Percentiles rank a stretch among this genome's conserved stretches.
Evolutionary conservation across 2,113 vertebrate genomes (phyloP).

Genomic region (Podiceps cristatus): DNA sequence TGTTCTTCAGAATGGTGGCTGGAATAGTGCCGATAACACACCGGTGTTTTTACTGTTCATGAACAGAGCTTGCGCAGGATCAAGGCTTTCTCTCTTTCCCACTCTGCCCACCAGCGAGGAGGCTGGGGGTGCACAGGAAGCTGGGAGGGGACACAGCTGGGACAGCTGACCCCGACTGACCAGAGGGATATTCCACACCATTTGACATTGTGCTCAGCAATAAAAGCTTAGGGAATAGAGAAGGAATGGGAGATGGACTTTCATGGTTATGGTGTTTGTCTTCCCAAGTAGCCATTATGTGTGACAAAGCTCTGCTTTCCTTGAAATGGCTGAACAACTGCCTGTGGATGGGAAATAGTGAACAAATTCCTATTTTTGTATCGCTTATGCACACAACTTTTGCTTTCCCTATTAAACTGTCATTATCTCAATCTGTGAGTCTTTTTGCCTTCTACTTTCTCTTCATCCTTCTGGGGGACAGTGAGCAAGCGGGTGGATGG

Average conservation of each 20-base stretch:
- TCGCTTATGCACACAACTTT: neutral
- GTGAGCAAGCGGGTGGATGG: neutral
- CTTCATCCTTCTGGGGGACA: neutral
- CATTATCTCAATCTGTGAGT: neutral
- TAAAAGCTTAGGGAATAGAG: neutral
- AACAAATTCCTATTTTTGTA: neutral
- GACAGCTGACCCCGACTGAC: neutral
- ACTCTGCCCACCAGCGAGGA: rapidly evolving
- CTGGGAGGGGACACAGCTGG: neutral
- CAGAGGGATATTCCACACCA: neutral
- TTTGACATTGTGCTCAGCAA: neutral
- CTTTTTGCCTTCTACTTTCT: neutral
- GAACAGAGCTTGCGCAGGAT: neutral
- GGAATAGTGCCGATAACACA: neutral
- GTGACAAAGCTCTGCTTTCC: neutral
- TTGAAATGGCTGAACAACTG: neutral
- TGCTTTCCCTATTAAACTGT: neutral
- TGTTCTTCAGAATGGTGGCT: neutral
- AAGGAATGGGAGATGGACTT: neutral
- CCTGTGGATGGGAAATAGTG: neutral
- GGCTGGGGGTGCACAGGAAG: neutral
- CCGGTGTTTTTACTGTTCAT: rapidly evolving
- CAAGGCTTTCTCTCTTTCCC: neutral
- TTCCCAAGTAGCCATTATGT: neutral
- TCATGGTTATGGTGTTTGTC: neutral